Evolutionary conservation across 2,888 invertebrate genomes (phyloP), one percentile per base, ranked within the genome.

Genomic region (Epiblema foenella): DNA sequence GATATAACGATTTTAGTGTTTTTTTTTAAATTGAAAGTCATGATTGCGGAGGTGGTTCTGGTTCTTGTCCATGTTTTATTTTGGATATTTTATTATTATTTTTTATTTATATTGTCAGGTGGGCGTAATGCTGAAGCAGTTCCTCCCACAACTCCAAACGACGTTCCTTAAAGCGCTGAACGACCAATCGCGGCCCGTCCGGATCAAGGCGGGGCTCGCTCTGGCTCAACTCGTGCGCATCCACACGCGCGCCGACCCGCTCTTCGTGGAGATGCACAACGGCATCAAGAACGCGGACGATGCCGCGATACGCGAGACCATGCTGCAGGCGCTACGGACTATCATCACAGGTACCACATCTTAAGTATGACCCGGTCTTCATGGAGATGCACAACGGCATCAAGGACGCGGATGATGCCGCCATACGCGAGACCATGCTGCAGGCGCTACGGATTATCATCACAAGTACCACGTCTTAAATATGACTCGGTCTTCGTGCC

Each of bases 351-450:
- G 96, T 60, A 7, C 2, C 24, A 24, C n/a, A n/a, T n/a, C n/a
- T n/a, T n/a, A n/a, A n/a, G n/a, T n/a, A n/a, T n/a, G 99, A 99
- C 94, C 97, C 98, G 10, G 94, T 99, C n/a, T 98, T 99, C 89
- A 95, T 96, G 15, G 99, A 99, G 86, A 94, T 99, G 83, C 97
- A 98, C 85, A 97, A 96, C 81, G 96, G 96, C 52, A 95, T 98
- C 70, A 97, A 97, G 87, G 95, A 94, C 78, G 94, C 96, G 0
- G 98, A 98, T 83, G 99, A 99, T 88, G 94, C 96, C 42, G 95
- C 96, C 56, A 95, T 98, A 75, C 96, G 98, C 77, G 99, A 99
- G 92, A 99, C 99, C 3, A 97, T 97, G 95, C 91, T 99, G 73
- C 98, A 98, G 87, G 98, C 98, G 5, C 89, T 99, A 76, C 95